These are phyloP conservation scores for Chymomyza costata DNA, from an alignment of 1,140 invertebrate species.

Conservation along the genomic window DNA sequence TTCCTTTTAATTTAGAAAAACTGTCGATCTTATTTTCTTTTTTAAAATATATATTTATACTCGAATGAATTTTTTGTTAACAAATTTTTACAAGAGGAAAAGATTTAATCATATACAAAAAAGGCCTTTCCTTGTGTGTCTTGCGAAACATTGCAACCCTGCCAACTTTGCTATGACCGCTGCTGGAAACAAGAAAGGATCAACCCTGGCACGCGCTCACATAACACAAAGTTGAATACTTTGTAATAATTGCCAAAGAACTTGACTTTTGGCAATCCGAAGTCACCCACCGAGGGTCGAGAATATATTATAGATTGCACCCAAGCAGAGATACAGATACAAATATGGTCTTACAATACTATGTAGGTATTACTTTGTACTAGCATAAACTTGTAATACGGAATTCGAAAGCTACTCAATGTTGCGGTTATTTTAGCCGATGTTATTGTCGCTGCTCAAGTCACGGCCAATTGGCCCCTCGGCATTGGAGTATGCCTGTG, in stretches of 20 bases:
- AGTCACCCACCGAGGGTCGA: conserved; percentile 16
- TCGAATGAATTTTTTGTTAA: too few species aligned
- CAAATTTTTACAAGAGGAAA: too few species aligned
- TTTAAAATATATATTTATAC: too few species aligned
- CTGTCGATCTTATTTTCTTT: too few species aligned
- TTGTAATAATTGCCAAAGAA: conserved; percentile 1
- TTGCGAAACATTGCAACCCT: too few species aligned
- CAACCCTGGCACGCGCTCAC: conserved; percentile 4
- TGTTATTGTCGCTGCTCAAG: conserved; percentile 36
- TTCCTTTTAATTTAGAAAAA: too few species aligned
- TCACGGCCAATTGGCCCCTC: conserved; percentile 62
- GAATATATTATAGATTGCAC: too few species aligned
- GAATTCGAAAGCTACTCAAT: conserved; percentile 37
- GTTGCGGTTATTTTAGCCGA: too few species aligned
- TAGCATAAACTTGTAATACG: conserved; percentile 23
- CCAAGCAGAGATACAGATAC: conserved; percentile 14
- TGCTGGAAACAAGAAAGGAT: background rate
- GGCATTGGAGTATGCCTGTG: conserved; percentile 12
- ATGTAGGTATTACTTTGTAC: background rate
- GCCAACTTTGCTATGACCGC: too few species aligned
- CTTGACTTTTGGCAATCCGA: conserved; percentile 33
- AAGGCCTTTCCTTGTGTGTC: too few species aligned
- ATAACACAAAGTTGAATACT: conserved; percentile 1
- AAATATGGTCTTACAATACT: conserved; percentile 23
- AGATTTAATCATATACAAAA: too few species aligned